Base-by-base conservation (phyloP, 2,797 vertebrate species). In the Pyrocephalus nanus region DNA sequence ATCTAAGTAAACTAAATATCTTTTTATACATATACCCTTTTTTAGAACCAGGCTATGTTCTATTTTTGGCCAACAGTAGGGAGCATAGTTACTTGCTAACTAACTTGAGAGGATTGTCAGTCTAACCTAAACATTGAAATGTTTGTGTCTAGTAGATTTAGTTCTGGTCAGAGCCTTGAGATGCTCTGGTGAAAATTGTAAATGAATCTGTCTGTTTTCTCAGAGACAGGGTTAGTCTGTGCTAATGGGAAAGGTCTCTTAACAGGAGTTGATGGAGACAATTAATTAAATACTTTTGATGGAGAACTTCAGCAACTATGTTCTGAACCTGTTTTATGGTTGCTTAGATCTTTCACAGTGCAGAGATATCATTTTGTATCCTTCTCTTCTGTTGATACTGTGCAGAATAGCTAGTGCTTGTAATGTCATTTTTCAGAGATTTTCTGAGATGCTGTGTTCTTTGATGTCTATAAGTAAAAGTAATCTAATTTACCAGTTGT, bases 401-500 rank as follows among this genome's bases (percentile, higher is more conserved):
- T 54, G n/a, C 9, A 78, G 70, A 91, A 86, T 36, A 90, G 22
- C 43, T 83, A 36, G 29, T 17, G 17, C 58, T 61, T 73, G 15
- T 70, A 93, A 80, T 60, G 36, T 6, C 5, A 23, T 90, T 95
- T 92, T 74, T 58, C 30, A 82, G 48, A 74, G 29, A 30, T 84
- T 95, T 92, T 87, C 78, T 78, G 54, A 85, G 38, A 57, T 22
- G 45, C 2, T 80, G 13, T 76, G 42, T 78, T 91, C 87, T 95
- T 94, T 96, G 89, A 94, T 90, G 70, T 88, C 36, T 76, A 6
- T 67, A 88, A 93, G 87, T 58, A 94, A 81, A 26, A 92, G 48
- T 62, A 92, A 96, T 88, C 85, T 86, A 77, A 86, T 93, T 94
- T 93, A 45, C 40, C 38, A 73, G 43, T 55, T 88, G 32, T 60